Evolutionary conservation across 1,140 invertebrate genomes (phyloP), one percentile per base, ranked within the genome.

Genomic region (Microplitis demolitor): DNA sequence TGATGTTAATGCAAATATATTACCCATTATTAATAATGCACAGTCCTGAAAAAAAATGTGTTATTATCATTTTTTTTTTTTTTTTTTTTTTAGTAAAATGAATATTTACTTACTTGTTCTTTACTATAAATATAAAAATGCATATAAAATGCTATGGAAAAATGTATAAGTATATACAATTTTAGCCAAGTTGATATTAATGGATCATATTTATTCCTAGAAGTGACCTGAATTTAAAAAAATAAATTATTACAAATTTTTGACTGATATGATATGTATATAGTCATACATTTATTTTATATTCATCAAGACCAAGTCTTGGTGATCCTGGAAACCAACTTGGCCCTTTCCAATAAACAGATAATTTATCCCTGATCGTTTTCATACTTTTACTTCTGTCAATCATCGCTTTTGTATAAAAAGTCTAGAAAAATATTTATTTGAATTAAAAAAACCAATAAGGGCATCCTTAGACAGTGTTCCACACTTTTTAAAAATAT

Each of bases 321-420:
- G 95, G 93, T 66, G 89, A 90, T 3, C 95, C 95, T 3, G 95
- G 95, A 62, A 90, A 86, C 96, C 96, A 97, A 76, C 95, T 96
- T 0, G 96, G 96, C 4, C 96, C 95, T 85, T 94, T 95, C 80
- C 95, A 91, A 2, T 95, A 77, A 0, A 92, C 91, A 1, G 89
- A 89, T 0, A 96, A 76, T 79, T 92, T 94, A 76, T 96, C 80
- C 62, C 83, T 79, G 88, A 88, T 88, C 34, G 84, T 87, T 69
- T 86, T 79, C 86, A 93, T 89, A 16, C 80, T 80, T 61, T 89
- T 78, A 79, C 90, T 88, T 79, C 90, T 91, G 53, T 89, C 79
- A 5, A 91, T 82, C 66, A 96, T 91, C 76, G 92, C 88, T 37
- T 83, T 83, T 0, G 91, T 92, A 81, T 96, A 95, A 81, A 94